Conservation (phyloP, 2,113 vertebrate genomes). For the Nicator chloris region DNA sequence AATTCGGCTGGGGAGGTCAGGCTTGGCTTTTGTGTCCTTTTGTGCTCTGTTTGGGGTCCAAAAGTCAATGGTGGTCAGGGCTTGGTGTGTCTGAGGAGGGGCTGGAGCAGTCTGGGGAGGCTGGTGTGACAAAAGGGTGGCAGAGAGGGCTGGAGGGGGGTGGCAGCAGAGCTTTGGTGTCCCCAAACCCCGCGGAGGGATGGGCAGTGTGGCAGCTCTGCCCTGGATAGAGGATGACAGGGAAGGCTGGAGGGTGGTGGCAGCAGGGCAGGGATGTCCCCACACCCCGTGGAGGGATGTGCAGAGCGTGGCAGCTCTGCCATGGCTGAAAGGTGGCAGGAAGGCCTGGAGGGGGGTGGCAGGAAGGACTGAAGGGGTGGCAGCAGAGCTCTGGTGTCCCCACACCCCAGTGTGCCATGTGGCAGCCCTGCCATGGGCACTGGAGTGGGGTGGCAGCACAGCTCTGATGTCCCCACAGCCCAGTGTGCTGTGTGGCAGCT, state of each 20-base stretch:
- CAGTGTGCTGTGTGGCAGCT: too few species aligned
- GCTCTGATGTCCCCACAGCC: too few species aligned
- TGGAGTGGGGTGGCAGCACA: too few species aligned
- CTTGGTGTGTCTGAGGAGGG: neutral
- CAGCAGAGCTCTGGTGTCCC: too few species aligned
- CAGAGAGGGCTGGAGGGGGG: neutral
- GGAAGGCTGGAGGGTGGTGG: neutral
- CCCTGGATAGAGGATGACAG: neutral
- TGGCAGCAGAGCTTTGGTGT: neutral
- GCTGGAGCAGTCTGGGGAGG: neutral
- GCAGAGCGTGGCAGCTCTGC: neutral
- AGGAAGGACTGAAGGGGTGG: too few species aligned
- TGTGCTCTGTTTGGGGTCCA: neutral
- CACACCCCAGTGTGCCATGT: too few species aligned
- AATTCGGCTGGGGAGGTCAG: neutral
- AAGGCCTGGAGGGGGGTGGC: neutral
- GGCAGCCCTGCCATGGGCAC: too few species aligned
- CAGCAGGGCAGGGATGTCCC: neutral
- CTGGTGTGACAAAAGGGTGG: rapidly evolving
- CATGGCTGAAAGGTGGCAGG: neutral
- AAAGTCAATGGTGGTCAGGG: neutral
- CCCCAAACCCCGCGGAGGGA: neutral
- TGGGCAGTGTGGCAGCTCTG: too few species aligned
- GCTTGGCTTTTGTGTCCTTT: neutral
- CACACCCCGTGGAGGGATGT: rapidly evolving